Evolutionary conservation across 2,888 invertebrate genomes (phyloP).

Genomic region (Lepetodrilus schrolli): DNA sequence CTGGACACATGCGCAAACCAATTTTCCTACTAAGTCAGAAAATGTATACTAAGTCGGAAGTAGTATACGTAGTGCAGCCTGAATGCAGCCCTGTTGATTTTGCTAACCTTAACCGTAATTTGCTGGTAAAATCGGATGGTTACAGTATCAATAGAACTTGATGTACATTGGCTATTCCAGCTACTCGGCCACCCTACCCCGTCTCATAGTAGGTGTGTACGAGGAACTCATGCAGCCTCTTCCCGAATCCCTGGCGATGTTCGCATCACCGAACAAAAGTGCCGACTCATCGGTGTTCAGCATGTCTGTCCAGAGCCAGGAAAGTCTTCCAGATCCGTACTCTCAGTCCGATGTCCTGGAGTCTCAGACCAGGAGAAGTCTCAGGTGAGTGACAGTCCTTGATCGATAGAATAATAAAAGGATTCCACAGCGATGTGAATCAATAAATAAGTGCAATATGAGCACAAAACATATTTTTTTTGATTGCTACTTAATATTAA

Average conservation of each 20-base stretch:
- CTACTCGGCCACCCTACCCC: conserved; percentile 56
- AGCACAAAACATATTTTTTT: no score
- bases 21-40: no score
- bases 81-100: no score
- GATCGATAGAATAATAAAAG: background rate
- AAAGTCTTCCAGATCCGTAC: background rate
- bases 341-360: conserved; percentile 11
- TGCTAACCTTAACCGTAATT: no score
- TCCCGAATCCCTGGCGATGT: conserved; percentile 55
- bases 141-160: no score
- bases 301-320: conserved; percentile 37
- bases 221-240: conserved; percentile 68
- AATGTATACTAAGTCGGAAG: no score
- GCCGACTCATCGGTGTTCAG: conserved; percentile 47
- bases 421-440: background rate
- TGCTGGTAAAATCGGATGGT: no score
- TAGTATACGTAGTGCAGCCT: no score
- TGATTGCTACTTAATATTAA: no score
- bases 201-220: conserved; percentile 60
- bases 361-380: conserved; percentile 6
- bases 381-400: conserved; percentile 7
- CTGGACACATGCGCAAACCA: no score
- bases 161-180: no score
- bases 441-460: background rate
- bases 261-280: conserved; percentile 53